A percentile compares a stretch with the other conserved stretches of the same genome.
phyloP scores from a whole-genome alignment of 1,140 invertebrate genomes.

The Trichoplusia ni region DNA sequence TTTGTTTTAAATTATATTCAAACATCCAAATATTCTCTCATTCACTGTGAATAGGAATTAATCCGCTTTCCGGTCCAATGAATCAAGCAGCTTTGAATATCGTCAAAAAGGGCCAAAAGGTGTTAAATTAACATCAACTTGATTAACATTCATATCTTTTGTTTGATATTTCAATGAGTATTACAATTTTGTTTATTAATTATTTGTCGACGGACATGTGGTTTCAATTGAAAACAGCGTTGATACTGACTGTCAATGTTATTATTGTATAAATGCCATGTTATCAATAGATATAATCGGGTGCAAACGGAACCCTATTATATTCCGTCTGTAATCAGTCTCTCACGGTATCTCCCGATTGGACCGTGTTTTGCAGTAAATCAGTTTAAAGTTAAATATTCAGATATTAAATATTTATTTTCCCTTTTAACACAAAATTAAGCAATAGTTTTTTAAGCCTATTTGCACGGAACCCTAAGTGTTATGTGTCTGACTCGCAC shows the following conservation, averaged over 20 bases:
- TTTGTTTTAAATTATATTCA: not conserved
- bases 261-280: no score
- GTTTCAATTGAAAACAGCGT: not conserved
- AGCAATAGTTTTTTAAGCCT: no score
- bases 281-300: no score
- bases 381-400: no score
- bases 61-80: constrained; percentile 23
- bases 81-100: constrained; percentile 27
- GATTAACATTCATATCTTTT: constrained; percentile 25
- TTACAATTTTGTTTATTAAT: constrained; percentile 10
- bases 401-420: no score
- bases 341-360: no score
- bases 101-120: constrained; percentile 27
- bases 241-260: not conserved
- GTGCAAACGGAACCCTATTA: no score
- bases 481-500: no score
- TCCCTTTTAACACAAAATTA: no score
- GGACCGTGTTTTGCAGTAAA: no score
- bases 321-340: no score
- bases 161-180: constrained; percentile 9
- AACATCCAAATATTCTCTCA: constrained; percentile 5
- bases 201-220: not conserved
- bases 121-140: constrained; percentile 36
- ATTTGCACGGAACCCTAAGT: no score
- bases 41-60: constrained; percentile 30